Base-by-base conservation (phyloP, 1,140 invertebrate genomes). In the Andrena cerasifolii region DNA sequence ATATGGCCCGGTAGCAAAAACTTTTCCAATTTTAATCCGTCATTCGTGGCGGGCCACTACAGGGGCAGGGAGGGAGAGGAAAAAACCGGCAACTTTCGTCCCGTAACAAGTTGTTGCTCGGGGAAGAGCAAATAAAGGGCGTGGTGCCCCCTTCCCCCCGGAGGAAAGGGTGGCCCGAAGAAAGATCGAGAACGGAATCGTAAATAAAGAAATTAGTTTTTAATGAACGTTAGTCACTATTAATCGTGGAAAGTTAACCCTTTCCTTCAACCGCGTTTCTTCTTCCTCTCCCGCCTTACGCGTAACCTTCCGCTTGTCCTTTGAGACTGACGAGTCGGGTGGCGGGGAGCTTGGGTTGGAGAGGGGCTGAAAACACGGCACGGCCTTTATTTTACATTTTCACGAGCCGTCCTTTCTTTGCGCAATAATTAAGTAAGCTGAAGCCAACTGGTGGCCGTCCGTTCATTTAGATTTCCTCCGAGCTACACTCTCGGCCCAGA, bases 21-120 rank as follows among this genome's bases (percentile, higher is more conserved):
- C 86, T 88, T 88, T 88, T 86, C 86, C 86, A 88, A 88, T 88
- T 88, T 88, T 87, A 88, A 88, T 88, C 86, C 86, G 83, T 88
- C 86, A 88, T 88, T 88, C 82, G 86, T 84, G 67, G 66, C 79
- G 67, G 66, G 65, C 28, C 49, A 70, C 28, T 24, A 31, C 21
- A 24, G 14, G 43, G 49, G 24, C 3, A 24, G 16, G 59, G n/a
- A 28, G 47, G 24, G 45, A 16, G n/a, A 40, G 59, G 75, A 71
- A 63, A 76, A 58, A 51, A 56, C 74, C 67, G 56, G 78, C 66
- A 78, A 84, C 82, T 82, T 78, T 87, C 79, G 79, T 85, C 75
- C 79, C 49, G 79, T 86, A 86, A 86, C 84, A 86, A 83, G 80
- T 86, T 84, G 85, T 86, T 83, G 84, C 76, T 70, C 43, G 56